Percentiles rank a stretch among this genome's conserved stretches.
Conservation (phyloP, 1,140 invertebrate genomes). For the Heliothis virescens region DNA sequence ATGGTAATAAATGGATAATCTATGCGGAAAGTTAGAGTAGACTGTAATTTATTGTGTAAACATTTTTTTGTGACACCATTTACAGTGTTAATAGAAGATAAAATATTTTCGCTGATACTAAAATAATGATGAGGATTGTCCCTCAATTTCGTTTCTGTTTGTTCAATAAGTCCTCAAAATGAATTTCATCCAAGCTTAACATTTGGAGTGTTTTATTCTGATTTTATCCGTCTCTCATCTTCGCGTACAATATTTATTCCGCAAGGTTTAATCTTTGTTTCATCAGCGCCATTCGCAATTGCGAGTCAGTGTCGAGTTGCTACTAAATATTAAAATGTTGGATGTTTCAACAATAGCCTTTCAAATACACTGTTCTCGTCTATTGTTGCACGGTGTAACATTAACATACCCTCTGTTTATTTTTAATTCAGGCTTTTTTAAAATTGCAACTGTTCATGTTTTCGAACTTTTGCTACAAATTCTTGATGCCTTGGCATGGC, state of each 20-base stretch:
- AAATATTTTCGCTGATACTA: no score
- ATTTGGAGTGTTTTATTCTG: not conserved
- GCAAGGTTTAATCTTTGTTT: conserved; percentile 25
- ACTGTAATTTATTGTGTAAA: no score
- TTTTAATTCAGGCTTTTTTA: not conserved
- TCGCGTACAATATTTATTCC: conserved; percentile 25
- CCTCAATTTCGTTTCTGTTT: not conserved
- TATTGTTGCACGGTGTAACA: not conserved
- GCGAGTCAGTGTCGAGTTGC: not conserved
- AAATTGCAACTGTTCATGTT: not conserved
- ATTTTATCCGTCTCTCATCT: not conserved
- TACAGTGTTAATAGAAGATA: no score
- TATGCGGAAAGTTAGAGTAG: no score
- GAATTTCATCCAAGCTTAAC: not conserved
- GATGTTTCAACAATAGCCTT: conserved; percentile 8
- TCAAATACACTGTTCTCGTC: not conserved
- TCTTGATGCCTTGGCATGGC: no score
- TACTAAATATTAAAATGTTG: conserved; percentile 17
- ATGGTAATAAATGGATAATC: no score
- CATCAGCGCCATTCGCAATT: not conserved
- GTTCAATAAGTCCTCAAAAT: not conserved
- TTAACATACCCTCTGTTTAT: conserved; percentile 5
- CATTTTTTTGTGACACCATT: no score
- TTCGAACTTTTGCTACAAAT: not conserved
- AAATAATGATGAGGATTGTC: no score